These are phyloP conservation scores for Scolanthus callimorphus DNA, from an alignment of 92 coral and sea anemone genomes.

Conservation along the genomic window DNA sequence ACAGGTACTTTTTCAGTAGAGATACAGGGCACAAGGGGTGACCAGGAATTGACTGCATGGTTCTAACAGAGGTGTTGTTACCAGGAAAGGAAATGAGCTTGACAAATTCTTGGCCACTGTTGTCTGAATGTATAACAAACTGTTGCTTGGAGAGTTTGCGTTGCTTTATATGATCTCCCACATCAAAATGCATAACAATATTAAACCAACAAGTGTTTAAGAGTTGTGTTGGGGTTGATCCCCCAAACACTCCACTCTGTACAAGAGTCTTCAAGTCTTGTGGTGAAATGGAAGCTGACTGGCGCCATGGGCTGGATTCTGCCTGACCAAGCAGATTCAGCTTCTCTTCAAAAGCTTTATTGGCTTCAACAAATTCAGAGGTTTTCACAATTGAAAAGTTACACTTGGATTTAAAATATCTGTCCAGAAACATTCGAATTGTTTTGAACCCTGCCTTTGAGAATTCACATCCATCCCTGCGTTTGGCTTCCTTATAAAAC, in stretches of 20 bases:
- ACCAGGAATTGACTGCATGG: constrained; percentile 34
- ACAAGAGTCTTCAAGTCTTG: constrained; percentile 25
- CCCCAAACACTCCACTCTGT: constrained; percentile 26
- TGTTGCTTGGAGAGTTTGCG: constrained; percentile 30
- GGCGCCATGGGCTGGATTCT: constrained; percentile 36
- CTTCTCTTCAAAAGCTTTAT: constrained; percentile 31
- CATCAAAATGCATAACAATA: constrained; percentile 34
- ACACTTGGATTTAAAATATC: constrained; percentile 12
- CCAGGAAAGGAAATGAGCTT: constrained; percentile 23
- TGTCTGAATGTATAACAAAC: constrained; percentile 23
- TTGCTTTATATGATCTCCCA: constrained; percentile 39
- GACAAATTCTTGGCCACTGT: constrained; percentile 23
- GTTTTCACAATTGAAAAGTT: constrained; percentile 24
- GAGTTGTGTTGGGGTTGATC: constrained; percentile 9
- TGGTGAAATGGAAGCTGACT: constrained; percentile 31
- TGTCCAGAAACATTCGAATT: constrained; percentile 30
- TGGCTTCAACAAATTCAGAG: constrained; percentile 33
- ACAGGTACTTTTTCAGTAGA: constrained; percentile 28
- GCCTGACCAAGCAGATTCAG: constrained; percentile 9
- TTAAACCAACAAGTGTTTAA: constrained; percentile 42
- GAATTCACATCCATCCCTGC: constrained; percentile 41
- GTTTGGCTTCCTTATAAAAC: constrained; percentile 29
- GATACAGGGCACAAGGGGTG: constrained; percentile 44
- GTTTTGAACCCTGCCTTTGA: constrained; percentile 35
- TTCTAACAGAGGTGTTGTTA: background rate